Base-by-base conservation (phyloP, 1,140 invertebrate species). In the Thalassaphorura encarpata region DNA sequence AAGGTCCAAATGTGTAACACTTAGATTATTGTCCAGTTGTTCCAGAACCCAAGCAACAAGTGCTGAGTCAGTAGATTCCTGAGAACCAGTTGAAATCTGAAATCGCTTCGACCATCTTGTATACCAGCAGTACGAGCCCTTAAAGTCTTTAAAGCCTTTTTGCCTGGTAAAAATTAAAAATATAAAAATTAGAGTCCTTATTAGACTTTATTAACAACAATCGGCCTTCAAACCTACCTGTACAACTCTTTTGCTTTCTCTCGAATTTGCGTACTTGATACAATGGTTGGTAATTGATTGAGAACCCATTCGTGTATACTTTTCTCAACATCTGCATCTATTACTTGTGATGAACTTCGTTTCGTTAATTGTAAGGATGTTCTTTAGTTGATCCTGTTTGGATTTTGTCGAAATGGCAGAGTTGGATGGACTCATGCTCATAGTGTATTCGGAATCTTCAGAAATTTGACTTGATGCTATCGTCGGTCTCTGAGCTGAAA, bases 71-170 rank as follows among this genome's bases (percentile, higher is more conserved):
- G 23, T 39, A 16, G 49, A 50, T 33, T 61, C 39, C 8, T 54
- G 54, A 16, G 28, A 19, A 26, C 27, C 8, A 21, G 26, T n/a
- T 26, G 24, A 18, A 28, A 58, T 28, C 0, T 54, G 23, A 26
- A 52, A 56, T n/a, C 64, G 51, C 18, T 43, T 43, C 36, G 49
- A 54, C 60, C 63, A 66, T 16, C 55, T 24, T 8, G 36, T 23
- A 42, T 62, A 66, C 64, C 64, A 66, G 6, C 61, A 54, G 26
- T 66, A 59, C 13, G 64, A 66, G 52, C 64, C 64, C 33, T 60
- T 40, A 27, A 66, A 58, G 27, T 49, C 43, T 11, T 15, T 16
- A 40, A 43, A 16, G 8, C 62, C 63, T 33, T 54, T 46, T 21
- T 31, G 24, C 31, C 54, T 40, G 31, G 21, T 18, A 50, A 36